Base-by-base conservation (phyloP, 2,113 vertebrate species). In the Andinoacara biseriatus region DNA sequence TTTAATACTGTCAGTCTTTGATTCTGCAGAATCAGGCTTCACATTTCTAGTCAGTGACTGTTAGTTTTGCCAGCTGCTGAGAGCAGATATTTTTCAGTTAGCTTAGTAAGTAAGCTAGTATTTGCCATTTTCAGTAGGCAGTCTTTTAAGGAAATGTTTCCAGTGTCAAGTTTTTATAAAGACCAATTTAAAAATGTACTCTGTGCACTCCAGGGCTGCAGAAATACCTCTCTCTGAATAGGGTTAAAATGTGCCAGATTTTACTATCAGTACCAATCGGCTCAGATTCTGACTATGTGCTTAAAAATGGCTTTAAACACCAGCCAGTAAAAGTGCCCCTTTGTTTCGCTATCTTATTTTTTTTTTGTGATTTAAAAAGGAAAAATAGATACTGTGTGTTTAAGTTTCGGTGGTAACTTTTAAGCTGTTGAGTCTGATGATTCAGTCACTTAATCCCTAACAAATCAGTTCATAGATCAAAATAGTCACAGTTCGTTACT, bases 381-480 rank as follows among this genome's bases (percentile, higher is more conserved):
- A 46, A 59, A 31, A 22, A 40, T 10, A 46, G 54, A 67, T n/a
- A 9, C 29, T 58, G 26, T 76, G n/a, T 43, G 33, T 58, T 61
- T 2, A 56, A 60, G 63, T 26, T 56, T 81, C 13, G 9, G 29
- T 52, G 17, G 40, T 77, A 69, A 40, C 62, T 76, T 72, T 54
- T 82, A 74, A n/a, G 69, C 57, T 58, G 10, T 35, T 40, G 38
- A 22, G 14, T 65, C 63, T 67, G 20, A 76, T 26, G 58, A 35
- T 38, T 78, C 4, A 8, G 46, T 46, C 59, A 22, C 43, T 43
- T 76, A 58, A 56, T 57, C n/a, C 31, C 54, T 33, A 46, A 78
- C 52, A 63, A 58, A 78, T 31, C 59, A 31, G 56, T 82, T 81
- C 58, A 80, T 24, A 31, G 13, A 76, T 54, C 38, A 75, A 58